Evolutionary conservation across 2,888 invertebrate species (phyloP).

Genomic region (Stomorhina lunata): DNA sequence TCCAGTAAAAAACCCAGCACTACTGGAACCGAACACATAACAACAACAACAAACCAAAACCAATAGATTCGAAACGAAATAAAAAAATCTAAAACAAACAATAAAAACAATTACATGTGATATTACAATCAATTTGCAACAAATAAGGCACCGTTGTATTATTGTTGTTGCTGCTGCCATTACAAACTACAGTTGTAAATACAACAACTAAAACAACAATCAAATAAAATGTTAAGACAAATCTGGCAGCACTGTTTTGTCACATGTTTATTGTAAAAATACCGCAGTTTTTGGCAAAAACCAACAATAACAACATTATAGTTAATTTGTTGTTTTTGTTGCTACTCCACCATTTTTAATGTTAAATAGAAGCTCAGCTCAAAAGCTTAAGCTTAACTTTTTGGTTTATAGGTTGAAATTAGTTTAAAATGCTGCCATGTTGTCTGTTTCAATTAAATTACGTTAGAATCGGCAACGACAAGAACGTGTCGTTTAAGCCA

Average conservation of each 20-base stretch:
- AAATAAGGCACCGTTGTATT: conserved; percentile 75
- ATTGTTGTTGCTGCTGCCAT: conserved; percentile 67
- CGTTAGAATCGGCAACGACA: conserved; percentile 60
- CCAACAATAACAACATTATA: not conserved
- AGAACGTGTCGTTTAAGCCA: conserved; percentile 65
- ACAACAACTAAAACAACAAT: not conserved
- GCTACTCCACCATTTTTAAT: conserved; percentile 39
- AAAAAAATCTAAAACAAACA: conserved; percentile 57
- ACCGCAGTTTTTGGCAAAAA: not conserved
- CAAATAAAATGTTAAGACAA: conserved; percentile 63
- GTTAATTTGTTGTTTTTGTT: conserved; percentile 54
- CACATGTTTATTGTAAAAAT: conserved; percentile 55
- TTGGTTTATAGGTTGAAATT: conserved; percentile 61
- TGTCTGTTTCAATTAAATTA: conserved; percentile 68
- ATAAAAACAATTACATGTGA: conserved; percentile 66
- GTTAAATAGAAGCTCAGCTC: conserved; percentile 19
- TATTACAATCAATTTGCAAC: conserved; percentile 76
- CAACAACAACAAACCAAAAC: conserved; percentile 15
- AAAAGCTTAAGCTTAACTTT: not conserved
- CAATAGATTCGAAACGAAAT: conserved; percentile 25
- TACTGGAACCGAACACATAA: too few species aligned
- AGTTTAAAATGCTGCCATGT: conserved; percentile 66
- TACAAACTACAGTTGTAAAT: conserved; percentile 14
- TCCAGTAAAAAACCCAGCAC: conserved; percentile 43
- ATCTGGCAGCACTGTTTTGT: conserved; percentile 69